phyloP scores from a whole-genome alignment of 2,113 vertebrate genomes.

The Caracal caracal region DNA sequence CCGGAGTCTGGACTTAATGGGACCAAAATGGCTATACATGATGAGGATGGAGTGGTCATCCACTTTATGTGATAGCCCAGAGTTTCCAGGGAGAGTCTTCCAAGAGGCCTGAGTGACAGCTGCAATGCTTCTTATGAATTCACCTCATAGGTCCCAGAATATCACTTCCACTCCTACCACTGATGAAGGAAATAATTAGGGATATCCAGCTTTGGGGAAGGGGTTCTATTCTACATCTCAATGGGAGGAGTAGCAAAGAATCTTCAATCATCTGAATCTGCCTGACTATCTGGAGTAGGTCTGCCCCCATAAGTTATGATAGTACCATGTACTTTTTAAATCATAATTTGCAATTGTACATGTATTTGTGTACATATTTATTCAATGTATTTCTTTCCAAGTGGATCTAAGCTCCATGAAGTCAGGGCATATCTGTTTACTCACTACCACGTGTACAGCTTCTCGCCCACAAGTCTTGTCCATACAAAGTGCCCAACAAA shows the following conservation, averaged over 20 bases:
- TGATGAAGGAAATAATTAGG: background rate
- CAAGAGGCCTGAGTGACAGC: background rate
- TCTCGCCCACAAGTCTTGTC: background rate
- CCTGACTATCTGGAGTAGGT: background rate
- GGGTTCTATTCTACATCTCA: background rate
- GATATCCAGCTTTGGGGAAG: too few relatives aligned
- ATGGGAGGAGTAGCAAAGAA: background rate
- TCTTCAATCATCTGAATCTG: background rate
- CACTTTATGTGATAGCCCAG: background rate
- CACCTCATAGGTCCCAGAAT: background rate
- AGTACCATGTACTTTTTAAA: background rate
- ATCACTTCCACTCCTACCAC: background rate
- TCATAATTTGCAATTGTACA: background rate
- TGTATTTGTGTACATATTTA: background rate
- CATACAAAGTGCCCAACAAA: background rate
- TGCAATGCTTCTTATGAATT: background rate
- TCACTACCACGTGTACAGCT: background rate
- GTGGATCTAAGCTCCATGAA: background rate
- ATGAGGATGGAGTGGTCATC: background rate
- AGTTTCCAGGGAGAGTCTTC: background rate
- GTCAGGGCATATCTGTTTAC: background rate
- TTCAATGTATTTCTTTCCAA: background rate
- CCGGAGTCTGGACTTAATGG: background rate
- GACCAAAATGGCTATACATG: background rate
- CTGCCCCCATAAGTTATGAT: background rate